These are phyloP conservation scores for Dendrolimus kikuchii DNA, from an alignment of 1,140 invertebrate genomes.

Conservation along the genomic window DNA sequence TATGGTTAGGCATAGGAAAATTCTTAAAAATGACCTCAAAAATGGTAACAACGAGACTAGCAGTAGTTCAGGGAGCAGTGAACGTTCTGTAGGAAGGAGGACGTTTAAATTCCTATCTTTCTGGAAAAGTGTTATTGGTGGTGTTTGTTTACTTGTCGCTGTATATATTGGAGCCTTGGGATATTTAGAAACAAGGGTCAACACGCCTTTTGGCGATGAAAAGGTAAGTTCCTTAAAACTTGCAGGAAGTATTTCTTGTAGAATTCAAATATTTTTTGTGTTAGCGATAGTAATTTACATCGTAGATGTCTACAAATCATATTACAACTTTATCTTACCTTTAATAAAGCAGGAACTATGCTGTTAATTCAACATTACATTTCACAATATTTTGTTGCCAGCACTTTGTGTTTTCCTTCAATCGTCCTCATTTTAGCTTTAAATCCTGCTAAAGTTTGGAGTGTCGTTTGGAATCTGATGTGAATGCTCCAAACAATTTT, in stretches of 20 bases:
- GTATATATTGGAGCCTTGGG: constrained; percentile 84
- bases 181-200: constrained; percentile 90
- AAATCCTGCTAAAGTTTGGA: too few species aligned
- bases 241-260: neutral
- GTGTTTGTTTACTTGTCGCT: constrained; percentile 75
- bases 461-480: too few species aligned
- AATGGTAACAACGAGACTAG: constrained; percentile 62
- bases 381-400: too few species aligned
- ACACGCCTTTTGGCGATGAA: constrained; percentile 85
- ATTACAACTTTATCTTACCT: too few species aligned
- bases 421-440: too few species aligned
- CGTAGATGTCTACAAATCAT: too few species aligned
- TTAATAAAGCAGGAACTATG: too few species aligned
- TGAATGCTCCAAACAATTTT: too few species aligned
- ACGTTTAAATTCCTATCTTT: constrained; percentile 50
- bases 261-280: too few species aligned
- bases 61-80: constrained; percentile 47
- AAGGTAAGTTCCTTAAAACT: constrained; percentile 72
- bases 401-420: too few species aligned
- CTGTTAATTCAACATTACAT: too few species aligned
- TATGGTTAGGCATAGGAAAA: constrained; percentile 57
- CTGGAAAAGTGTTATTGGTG: constrained; percentile 71
- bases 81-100: constrained; percentile 26
- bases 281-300: too few species aligned
- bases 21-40: constrained; percentile 29